Evolutionary conservation across 37 sponge, comb jelly and placozoan genomes (phyloP), one percentile per base, ranked within the genome.

Genomic region (Amphimedon queenslandica): DNA sequence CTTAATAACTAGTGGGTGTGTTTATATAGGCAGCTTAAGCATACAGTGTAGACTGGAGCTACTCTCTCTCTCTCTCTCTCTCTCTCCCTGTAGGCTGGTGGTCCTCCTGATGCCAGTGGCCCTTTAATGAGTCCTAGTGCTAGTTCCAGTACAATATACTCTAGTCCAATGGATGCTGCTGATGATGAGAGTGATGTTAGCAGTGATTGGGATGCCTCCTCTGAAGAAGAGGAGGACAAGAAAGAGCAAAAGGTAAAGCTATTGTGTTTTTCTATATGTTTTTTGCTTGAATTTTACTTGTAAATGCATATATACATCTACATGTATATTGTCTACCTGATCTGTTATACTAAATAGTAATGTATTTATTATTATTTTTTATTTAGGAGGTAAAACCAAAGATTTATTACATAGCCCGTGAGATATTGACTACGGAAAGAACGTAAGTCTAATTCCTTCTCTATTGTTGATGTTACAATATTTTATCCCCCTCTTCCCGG

Each of bases 381-480:
- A 25, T 11, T n/a, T n/a, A 11, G 61, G 27, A 6, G 5, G 21
- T 25, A 60, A 71, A 76, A 21, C 37, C 77, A 10, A 91, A 87
- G 80, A 68, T 58, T 16, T 91, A 72, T 70, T 63, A 82, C 66
- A 81, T 91, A 40, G 88, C 88, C 29, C 61, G 79, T 66, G 92
- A 91, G 79, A 77, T 91, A 3, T 71, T 86, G 2, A 86, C 80
- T 4, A 91, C 92, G 20, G 92, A 91, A 58, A 67, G 87, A 74
- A 91, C 92, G 84, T 90, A 35, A 71, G 91, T 71, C 30, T 23
- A 40, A 10, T 58, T 32, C 21, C 32, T 30, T 23, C 10, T 35
- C 64, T 23, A 30, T 5, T 57, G n/a, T n/a, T 47, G 60, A 25
- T 32, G 27, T 60, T 72, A 11, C 10, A 23, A 23, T 24, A 34